Conservation (phyloP, 2,888 invertebrate species). For the Lampropteryx suffumata region DNA sequence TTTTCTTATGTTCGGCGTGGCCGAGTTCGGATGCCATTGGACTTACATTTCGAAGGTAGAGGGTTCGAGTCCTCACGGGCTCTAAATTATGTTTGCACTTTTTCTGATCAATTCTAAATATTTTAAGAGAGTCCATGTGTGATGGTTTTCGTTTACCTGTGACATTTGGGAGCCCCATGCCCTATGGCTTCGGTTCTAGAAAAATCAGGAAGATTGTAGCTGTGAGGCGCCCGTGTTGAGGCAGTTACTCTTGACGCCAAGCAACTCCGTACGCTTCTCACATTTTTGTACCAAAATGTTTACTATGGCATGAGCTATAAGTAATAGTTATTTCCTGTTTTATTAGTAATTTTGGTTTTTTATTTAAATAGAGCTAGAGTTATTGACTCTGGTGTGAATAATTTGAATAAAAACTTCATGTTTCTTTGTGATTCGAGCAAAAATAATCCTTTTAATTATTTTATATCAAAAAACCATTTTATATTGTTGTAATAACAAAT, state of each 20-base stretch:
- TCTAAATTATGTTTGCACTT: conserved; percentile 2
- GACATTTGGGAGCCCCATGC: conserved; percentile 75
- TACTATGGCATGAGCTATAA: too few relatives aligned
- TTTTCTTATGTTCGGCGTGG: background rate
- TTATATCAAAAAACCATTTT: too few relatives aligned
- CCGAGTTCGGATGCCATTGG: background rate
- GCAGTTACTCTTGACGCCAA: conserved; percentile 74
- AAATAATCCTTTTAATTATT: too few relatives aligned
- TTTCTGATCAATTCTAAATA: background rate
- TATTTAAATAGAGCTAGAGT: too few relatives aligned
- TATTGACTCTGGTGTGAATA: too few relatives aligned
- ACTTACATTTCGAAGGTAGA: background rate
- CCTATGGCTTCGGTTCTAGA: conserved; percentile 75
- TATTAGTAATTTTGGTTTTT: too few relatives aligned
- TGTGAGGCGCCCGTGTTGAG: conserved; percentile 79
- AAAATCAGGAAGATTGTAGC: conserved; percentile 75
- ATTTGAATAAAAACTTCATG: too few relatives aligned
- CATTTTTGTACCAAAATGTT: conserved; percentile 42
- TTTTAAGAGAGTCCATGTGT: too few relatives aligned
- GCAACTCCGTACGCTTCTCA: conserved; percentile 80
- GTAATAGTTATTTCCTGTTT: too few relatives aligned
- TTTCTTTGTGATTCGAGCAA: too few relatives aligned
- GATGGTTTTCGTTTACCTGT: conserved; percentile 12
- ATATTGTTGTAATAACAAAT: too few relatives aligned
- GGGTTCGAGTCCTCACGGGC: background rate